A percentile compares a stretch with the other conserved stretches of the same genome.
These are phyloP conservation scores for Rhagoletis pomonella DNA, from an alignment of 1,140 invertebrate species.

Conservation along the genomic window DNA sequence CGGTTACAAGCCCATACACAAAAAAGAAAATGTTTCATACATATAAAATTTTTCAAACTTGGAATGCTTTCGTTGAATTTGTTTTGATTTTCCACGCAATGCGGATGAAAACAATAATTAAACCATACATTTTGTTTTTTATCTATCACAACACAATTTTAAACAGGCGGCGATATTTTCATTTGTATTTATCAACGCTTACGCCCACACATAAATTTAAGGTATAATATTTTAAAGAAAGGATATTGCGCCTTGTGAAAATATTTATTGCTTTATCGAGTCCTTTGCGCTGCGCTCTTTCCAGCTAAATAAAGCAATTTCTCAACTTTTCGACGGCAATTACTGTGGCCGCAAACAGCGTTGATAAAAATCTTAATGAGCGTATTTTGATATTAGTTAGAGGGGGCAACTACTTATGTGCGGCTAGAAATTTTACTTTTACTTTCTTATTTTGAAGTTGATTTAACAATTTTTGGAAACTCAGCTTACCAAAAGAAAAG, in stretches of 20 bases:
- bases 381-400: not conserved
- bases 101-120: conserved; percentile 25
- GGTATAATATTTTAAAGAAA: not conserved
- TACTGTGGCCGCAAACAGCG: not conserved
- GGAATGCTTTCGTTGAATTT: not conserved
- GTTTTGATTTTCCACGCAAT: not conserved
- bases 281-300: not conserved
- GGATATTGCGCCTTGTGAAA: not conserved
- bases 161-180: conserved; percentile 23
- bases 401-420: not conserved
- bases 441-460: not conserved
- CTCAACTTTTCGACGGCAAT: not conserved
- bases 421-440: not conserved
- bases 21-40: too few relatives aligned
- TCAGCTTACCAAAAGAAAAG: not conserved
- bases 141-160: not conserved
- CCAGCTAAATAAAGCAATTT: conserved; percentile 44
- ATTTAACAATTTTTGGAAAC: not conserved
- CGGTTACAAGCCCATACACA: too few relatives aligned
- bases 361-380: conserved; percentile 41
- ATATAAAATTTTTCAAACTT: too few relatives aligned
- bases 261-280: conserved; percentile 25
- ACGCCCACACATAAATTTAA: conserved; percentile 33
- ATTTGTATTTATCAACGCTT: conserved; percentile 42
- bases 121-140: conserved; percentile 20